Evolutionary conservation across 2,113 vertebrate genomes (phyloP).

Genomic region (Kryptolebias marmoratus): DNA sequence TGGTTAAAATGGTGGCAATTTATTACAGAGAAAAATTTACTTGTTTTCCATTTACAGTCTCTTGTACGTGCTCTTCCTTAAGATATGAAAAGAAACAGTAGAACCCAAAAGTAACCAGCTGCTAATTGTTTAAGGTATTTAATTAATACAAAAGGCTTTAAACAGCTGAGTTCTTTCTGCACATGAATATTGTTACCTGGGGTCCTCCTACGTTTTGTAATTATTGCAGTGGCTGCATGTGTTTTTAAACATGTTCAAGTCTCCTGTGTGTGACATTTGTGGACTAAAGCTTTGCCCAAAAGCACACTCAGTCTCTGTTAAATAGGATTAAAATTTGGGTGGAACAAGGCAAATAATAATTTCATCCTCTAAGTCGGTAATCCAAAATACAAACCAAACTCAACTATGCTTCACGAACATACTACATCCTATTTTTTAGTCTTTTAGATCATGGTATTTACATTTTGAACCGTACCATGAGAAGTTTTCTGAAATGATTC

Average conservation of each 20-base stretch:
- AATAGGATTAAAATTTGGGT: conserved; percentile 34
- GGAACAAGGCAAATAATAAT: conserved; percentile 10
- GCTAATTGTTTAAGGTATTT: conserved; percentile 7
- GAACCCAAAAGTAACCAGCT: not conserved
- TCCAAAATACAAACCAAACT: not conserved
- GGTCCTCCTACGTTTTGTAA: conserved; percentile 20
- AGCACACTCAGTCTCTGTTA: conserved; percentile 9
- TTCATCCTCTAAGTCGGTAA: conserved; percentile 2
- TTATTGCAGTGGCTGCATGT: conserved; percentile 23
- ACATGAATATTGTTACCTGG: conserved; percentile 19
- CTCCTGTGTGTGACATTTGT: conserved; percentile 38
- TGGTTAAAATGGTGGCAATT: not conserved
- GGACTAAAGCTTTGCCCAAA: conserved; percentile 13
- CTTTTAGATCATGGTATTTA: too few species aligned
- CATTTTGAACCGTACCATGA: too few species aligned
- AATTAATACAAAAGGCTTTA: conserved; percentile 10
- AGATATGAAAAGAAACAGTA: not conserved
- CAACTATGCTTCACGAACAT: not conserved
- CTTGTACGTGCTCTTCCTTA: not conserved
- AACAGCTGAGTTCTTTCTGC: conserved; percentile 18
- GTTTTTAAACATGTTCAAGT: conserved; percentile 28
- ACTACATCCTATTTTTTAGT: too few species aligned
- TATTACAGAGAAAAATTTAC: not conserved
- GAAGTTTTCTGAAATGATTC: not conserved
- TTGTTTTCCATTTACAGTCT: not conserved